Evolutionary conservation across 2,113 vertebrate species (phyloP).

Genomic region (Rhegmatorhina hoffmannsi): DNA sequence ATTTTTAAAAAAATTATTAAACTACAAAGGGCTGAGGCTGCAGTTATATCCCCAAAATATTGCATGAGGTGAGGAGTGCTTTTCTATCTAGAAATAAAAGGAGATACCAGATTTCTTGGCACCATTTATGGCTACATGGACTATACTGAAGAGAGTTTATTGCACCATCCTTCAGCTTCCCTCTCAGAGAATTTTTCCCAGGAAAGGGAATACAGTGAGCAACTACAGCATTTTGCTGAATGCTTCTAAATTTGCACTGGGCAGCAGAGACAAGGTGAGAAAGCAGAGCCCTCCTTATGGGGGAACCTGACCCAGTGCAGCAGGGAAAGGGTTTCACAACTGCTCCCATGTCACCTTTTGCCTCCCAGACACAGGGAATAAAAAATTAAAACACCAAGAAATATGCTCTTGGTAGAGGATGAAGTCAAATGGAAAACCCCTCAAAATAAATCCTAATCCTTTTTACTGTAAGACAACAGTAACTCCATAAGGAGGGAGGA

Average conservation of each 20-base stretch:
- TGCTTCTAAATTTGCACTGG: neutral
- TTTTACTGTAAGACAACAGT: neutral
- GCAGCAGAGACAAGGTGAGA: neutral
- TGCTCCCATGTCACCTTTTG: neutral
- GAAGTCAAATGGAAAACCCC: neutral
- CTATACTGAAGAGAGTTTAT: neutral
- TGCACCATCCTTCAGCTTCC: neutral
- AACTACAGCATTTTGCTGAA: neutral
- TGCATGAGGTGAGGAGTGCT: neutral
- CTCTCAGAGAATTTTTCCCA: neutral
- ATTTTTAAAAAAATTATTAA: neutral
- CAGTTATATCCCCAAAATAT: neutral
- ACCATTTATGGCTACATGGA: neutral
- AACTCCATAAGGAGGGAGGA: neutral
- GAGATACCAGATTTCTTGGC: neutral
- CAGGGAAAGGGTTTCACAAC: neutral
- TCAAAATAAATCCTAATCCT: neutral
- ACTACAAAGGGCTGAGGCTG: neutral
- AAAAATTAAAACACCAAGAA: neutral
- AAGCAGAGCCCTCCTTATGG: neutral
- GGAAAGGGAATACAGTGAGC: neutral
- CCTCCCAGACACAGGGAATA: neutral
- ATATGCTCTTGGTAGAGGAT: neutral
- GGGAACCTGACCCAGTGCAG: neutral
- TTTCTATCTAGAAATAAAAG: neutral